A percentile compares a stretch with the other conserved stretches of the same genome.
Conservation (phyloP, 2,888 invertebrate species). For the Drosophila mimica region DNA sequence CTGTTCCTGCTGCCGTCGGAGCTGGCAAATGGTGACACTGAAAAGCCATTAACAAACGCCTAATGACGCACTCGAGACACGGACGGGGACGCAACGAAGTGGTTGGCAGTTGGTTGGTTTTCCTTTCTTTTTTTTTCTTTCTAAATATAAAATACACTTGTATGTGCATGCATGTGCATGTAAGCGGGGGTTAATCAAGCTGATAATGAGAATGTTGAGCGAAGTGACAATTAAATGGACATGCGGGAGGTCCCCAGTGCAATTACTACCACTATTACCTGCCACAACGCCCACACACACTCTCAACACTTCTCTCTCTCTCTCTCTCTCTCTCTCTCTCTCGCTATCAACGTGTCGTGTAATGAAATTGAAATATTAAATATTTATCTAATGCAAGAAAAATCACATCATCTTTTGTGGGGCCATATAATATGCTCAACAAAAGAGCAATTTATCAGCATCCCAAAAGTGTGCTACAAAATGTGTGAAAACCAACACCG, state of each 20-base stretch:
- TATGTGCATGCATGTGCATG: slow-evolving; percentile 5
- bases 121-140: background rate
- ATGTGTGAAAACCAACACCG: slow-evolving; percentile 54
- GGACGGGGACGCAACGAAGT: slow-evolving; percentile 16
- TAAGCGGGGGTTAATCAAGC: slow-evolving; percentile 44
- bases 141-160: slow-evolving; percentile 4
- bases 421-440: slow-evolving; percentile 56
- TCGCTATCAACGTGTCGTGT: slow-evolving; percentile 17
- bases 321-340: background rate
- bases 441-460: slow-evolving; percentile 76
- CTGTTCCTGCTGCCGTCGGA: slow-evolving; percentile 21
- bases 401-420: slow-evolving; percentile 63
- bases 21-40: slow-evolving; percentile 65
- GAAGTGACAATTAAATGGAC: slow-evolving; percentile 58
- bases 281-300: background rate
- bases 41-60: slow-evolving; percentile 81
- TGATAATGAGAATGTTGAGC: slow-evolving; percentile 60
- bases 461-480: slow-evolving; percentile 71
- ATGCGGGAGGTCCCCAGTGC: slow-evolving; percentile 34
- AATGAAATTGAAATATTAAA: slow-evolving; percentile 76
- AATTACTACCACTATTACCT: background rate
- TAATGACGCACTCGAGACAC: slow-evolving; percentile 75
- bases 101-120: background rate
- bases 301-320: background rate
- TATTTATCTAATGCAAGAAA: slow-evolving; percentile 69